Conservation (phyloP, 1,140 invertebrate genomes). For the Microvelia longipes region DNA sequence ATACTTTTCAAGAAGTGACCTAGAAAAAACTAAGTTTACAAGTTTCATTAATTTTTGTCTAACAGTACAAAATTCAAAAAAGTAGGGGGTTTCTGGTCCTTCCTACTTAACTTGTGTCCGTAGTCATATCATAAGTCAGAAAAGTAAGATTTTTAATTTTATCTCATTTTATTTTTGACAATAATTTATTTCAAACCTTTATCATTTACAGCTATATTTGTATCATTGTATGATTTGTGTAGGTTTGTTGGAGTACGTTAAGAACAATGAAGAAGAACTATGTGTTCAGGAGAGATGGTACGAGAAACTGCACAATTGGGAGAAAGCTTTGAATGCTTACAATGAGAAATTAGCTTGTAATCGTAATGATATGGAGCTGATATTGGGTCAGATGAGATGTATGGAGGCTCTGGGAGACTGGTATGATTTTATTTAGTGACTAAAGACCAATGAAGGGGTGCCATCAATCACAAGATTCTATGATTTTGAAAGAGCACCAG, state of each 20-base stretch:
- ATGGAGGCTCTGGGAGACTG: constrained; percentile 94
- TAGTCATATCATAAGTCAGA: too few relatives aligned
- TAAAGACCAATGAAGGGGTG: too few relatives aligned
- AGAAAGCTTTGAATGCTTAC: constrained; percentile 82
- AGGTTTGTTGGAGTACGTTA: constrained; percentile 73
- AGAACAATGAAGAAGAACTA: constrained; percentile 55
- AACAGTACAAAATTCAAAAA: too few relatives aligned
- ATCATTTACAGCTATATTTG: neutral
- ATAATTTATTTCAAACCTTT: neutral
- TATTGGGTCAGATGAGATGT: constrained; percentile 88
- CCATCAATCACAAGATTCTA: neutral
- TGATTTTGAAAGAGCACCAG: too few relatives aligned
- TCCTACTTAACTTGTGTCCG: too few relatives aligned
- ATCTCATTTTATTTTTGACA: neutral
- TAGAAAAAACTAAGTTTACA: too few relatives aligned
- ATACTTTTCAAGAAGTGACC: too few relatives aligned
- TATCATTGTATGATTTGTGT: too few relatives aligned
- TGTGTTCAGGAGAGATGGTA: constrained; percentile 93
- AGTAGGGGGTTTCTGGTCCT: too few relatives aligned
- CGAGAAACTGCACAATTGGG: constrained; percentile 97
- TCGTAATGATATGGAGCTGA: constrained; percentile 56
- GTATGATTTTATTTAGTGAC: too few relatives aligned
- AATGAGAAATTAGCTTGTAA: constrained; percentile 41
- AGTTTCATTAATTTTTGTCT: too few relatives aligned
- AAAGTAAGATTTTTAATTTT: neutral